phyloP scores from a whole-genome alignment of 2,888 invertebrate genomes.

The Camponotus fellah region DNA sequence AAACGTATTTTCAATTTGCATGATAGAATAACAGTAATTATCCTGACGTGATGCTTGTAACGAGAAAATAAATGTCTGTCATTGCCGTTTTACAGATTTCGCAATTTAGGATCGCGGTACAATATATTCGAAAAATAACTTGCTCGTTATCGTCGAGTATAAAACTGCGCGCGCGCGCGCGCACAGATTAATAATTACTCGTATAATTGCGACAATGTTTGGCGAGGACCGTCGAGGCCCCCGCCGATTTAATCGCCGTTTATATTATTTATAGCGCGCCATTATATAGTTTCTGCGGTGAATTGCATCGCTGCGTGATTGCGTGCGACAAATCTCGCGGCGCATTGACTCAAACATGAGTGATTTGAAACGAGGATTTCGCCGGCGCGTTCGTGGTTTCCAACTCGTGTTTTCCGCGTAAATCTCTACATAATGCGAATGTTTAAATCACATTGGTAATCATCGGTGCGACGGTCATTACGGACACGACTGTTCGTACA shows the following conservation, averaged over 20 bases:
- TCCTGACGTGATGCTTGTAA: conserved; percentile 3
- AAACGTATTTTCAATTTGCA: conserved; percentile 27
- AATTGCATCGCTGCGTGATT: conserved; percentile 45
- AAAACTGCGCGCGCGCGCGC: conserved; percentile 39
- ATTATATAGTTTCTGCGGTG: conserved; percentile 52
- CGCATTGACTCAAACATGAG: conserved; percentile 49
- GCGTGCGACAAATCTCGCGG: conserved; percentile 56
- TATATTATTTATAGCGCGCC: conserved; percentile 53
- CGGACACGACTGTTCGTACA: conserved; percentile 35
- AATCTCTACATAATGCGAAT: conserved; percentile 49
- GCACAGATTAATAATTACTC: conserved; percentile 44
- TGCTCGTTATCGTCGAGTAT: conserved; percentile 15
- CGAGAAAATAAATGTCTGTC: conserved; percentile 39
- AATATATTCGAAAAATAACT: conserved; percentile 42
- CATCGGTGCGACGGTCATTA: conserved; percentile 34
- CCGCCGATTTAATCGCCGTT: conserved; percentile 38
- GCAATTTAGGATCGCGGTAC: conserved; percentile 33
- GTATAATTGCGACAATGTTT: conserved; percentile 35
- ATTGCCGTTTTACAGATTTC: conserved; percentile 31
- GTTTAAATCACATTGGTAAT: conserved; percentile 51
- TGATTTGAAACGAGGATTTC: conserved; percentile 50
- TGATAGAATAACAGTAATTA: neutral
- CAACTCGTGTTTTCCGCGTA: conserved; percentile 44
- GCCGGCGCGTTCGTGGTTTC: conserved; percentile 33
- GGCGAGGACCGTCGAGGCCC: conserved; percentile 4